A percentile compares a stretch with the other conserved stretches of the same genome.
These are phyloP conservation scores for Monarcha castaneiventris DNA, from an alignment of 2,113 vertebrate species.

Conservation along the genomic window DNA sequence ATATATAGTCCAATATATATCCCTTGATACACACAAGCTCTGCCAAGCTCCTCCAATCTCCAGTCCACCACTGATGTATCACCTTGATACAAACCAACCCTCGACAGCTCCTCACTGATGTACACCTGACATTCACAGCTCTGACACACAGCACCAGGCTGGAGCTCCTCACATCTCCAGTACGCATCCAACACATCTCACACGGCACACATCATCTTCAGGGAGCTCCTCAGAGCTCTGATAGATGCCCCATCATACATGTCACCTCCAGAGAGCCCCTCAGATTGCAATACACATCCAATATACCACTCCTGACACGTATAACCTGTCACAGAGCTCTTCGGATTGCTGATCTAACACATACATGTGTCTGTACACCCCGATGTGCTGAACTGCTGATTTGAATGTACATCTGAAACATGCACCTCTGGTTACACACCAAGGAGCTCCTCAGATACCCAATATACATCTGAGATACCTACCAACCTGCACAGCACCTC, in stretches of 20 bases:
- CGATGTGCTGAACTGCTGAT: background rate
- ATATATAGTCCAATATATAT: background rate
- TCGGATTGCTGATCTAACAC: background rate
- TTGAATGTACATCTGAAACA: fast-evolving
- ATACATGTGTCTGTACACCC: fast-evolving
- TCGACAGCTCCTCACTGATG: background rate
- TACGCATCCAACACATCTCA: fast-evolving
- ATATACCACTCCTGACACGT: too few relatives aligned
- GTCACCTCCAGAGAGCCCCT: background rate
- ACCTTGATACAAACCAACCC: background rate
- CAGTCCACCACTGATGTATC: background rate
- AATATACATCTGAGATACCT: fast-evolving
- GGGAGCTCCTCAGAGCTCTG: background rate
- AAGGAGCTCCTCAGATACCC: background rate
- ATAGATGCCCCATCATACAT: background rate
- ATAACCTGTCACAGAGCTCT: background rate
- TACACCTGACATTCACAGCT: background rate
- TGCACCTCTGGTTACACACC: background rate
- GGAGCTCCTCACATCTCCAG: background rate
- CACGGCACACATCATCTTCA: background rate
- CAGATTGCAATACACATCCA: background rate
- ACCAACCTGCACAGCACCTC: fast-evolving
- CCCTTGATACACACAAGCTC: background rate
- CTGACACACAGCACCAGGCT: background rate
- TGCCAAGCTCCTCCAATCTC: background rate